Percentiles rank a stretch among this genome's conserved stretches.
Evolutionary conservation across 2,113 vertebrate species (phyloP).

Genomic region (Coryphaenoides rupestris): DNA sequence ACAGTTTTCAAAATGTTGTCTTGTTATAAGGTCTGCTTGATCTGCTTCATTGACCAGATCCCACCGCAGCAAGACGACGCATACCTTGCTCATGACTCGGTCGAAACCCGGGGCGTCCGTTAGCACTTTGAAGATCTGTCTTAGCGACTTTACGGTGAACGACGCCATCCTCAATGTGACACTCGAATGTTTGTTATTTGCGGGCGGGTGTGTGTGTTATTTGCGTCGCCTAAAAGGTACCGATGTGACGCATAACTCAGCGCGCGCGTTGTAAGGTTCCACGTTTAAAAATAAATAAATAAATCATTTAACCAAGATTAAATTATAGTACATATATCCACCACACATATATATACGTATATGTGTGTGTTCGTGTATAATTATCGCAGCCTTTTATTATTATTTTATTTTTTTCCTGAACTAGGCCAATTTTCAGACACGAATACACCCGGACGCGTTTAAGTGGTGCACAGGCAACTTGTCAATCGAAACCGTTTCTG

Average conservation of each 20-base stretch:
- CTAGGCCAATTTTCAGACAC: not conserved
- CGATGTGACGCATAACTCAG: slow-evolving; percentile 5
- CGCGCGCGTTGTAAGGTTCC: slow-evolving; percentile 1
- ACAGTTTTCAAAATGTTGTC: too few species aligned
- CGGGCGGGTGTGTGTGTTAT: too few species aligned
- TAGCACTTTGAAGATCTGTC: slow-evolving; percentile 65
- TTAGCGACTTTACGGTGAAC: slow-evolving; percentile 51
- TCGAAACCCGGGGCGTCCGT: slow-evolving; percentile 71
- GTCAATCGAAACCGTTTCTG: slow-evolving; percentile 44
- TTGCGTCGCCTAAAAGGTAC: slow-evolving; percentile 14
- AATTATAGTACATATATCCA: not conserved
- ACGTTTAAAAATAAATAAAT: not conserved
- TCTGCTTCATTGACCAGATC: too few species aligned
- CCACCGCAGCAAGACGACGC: not conserved
- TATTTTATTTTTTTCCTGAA: too few species aligned
- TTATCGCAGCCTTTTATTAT: not conserved
- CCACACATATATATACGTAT: not conserved
- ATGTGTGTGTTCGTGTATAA: not conserved
- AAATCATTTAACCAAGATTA: too few species aligned
- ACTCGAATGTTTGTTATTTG: slow-evolving; percentile 29
- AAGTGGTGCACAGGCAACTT: not conserved
- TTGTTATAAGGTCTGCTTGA: too few species aligned
- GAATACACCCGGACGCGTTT: not conserved
- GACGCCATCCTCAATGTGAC: slow-evolving; percentile 72
- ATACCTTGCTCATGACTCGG: slow-evolving; percentile 62